Evolutionary conservation across 2,888 invertebrate species (phyloP), one percentile per base, ranked within the genome.

Genomic region (Eupithecia exiguata): DNA sequence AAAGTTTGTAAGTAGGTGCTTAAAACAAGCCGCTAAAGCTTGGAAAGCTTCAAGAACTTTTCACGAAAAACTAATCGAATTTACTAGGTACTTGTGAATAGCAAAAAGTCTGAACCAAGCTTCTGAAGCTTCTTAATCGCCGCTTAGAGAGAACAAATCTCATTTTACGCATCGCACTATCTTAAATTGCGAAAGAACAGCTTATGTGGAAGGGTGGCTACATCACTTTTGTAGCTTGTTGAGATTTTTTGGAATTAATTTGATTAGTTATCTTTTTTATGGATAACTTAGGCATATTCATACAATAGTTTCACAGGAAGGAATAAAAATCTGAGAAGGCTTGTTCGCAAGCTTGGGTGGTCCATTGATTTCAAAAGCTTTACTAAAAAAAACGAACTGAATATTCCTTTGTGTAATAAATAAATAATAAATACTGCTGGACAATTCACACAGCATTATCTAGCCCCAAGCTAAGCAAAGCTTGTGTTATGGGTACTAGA

Each of bases 161-260:
- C 75, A 79, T 79, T 76, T 79, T 72, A 78, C 77, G 76, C 77
- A 76, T 74, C 74, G 69, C 77, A 78, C 79, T 79, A 78, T 75
- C 75, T 78, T 74, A 77, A 76, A 75, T 78, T 79, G 74, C 68
- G 67, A 72, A 72, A 35, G 21, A 46, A 61, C 36, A 75, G 75
- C 70, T 74, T 49, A 71, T 68, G 18, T 63, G 21, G 9, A 25
- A 35, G 35, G 53, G n/a, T 25, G 68, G 74, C 70, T 72, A 18
- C 40, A 25, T 67, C 53, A 73, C 21, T n/a, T 53, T 65, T 1
- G 25, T 18, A 36, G 21, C 12, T 58, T 21, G 9, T 21, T 53
- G 4, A 9, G 9, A 53, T 53, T 53, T 53, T 21, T 5, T 25
- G 1, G 12, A 58, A 25, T 5, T 25, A 21, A 5, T 21, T 49